Evolutionary conservation across 2,113 vertebrate genomes (phyloP).

Genomic region (Rhinichthys klamathensis): DNA sequence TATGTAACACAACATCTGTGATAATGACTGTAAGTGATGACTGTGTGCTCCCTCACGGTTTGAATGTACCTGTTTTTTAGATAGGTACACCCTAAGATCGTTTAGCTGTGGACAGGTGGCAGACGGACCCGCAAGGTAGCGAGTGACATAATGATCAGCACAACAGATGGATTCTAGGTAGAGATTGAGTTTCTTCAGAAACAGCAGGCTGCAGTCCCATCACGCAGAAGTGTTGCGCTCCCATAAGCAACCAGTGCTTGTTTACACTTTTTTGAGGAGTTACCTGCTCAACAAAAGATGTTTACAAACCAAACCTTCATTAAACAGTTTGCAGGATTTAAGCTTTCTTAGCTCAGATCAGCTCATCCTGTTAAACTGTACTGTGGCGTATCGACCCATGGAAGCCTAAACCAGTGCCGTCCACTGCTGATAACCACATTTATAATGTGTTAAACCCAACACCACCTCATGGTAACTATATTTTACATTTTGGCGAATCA

Average conservation of each 20-base stretch:
- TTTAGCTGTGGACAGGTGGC: slow-evolving; percentile 30
- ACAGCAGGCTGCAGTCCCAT: background rate
- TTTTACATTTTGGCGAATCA: background rate
- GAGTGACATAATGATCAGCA: slow-evolving; percentile 18
- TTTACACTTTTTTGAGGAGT: background rate
- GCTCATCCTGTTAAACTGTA: slow-evolving; percentile 23
- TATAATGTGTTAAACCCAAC: background rate
- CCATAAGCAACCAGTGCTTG: background rate
- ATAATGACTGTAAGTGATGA: background rate
- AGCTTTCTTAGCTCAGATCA: background rate
- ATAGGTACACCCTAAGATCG: slow-evolving; percentile 5
- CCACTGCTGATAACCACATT: background rate
- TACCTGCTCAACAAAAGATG: background rate
- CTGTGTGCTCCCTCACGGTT: background rate
- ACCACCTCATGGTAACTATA: background rate
- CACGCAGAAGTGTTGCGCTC: background rate
- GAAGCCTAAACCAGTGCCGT: background rate
- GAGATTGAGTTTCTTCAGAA: slow-evolving; percentile 25
- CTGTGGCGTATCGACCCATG: background rate
- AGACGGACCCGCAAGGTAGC: slow-evolving; percentile 23
- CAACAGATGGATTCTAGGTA: slow-evolving; percentile 25
- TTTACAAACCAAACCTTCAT: background rate
- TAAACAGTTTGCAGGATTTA: background rate
- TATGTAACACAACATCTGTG: slow-evolving; percentile 1
- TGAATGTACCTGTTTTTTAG: slow-evolving; percentile 12